Percentiles rank a stretch among this genome's conserved stretches.
Evolutionary conservation across 2,888 invertebrate genomes (phyloP).

Genomic region (Parapristionchus giblindavisi): DNA sequence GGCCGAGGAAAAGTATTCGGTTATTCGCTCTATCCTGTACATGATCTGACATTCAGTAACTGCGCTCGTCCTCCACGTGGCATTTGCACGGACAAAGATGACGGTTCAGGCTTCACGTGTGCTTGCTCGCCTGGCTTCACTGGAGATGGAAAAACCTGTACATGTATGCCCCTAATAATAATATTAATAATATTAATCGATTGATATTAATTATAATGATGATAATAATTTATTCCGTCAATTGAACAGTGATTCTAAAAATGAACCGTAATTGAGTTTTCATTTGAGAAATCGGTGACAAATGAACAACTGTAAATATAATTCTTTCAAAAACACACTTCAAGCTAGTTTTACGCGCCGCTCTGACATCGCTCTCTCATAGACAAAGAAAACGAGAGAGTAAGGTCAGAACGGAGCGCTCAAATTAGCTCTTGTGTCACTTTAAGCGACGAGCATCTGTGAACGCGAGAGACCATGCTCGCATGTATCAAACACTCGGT

Average conservation of each 20-base stretch:
- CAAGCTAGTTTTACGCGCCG: too few species aligned
- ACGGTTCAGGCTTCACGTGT: slow-evolving; percentile 9
- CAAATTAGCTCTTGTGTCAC: too few species aligned
- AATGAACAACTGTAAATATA: too few species aligned
- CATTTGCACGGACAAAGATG: not conserved
- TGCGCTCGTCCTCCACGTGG: not conserved
- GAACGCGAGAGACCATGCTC: slow-evolving; percentile 9
- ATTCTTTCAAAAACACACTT: too few species aligned
- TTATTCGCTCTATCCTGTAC: not conserved
- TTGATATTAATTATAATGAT: not conserved
- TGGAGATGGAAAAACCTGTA: slow-evolving; percentile 10
- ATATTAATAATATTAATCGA: not conserved
- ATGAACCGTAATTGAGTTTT: too few species aligned
- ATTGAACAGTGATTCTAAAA: not conserved
- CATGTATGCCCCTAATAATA: not conserved
- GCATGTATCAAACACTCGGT: not conserved
- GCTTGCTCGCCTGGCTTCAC: not conserved
- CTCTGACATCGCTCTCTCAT: too few species aligned
- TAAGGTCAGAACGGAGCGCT: too few species aligned
- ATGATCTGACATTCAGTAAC: not conserved
- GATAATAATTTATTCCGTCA: not conserved
- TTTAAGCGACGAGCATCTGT: slow-evolving; percentile 6
- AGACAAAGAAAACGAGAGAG: too few species aligned
- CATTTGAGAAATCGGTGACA: too few species aligned
- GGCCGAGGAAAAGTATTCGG: slow-evolving; percentile 5